Percentiles rank a stretch among this genome's conserved stretches.
Conservation (phyloP, 2,888 invertebrate species). For the Cyaniris semiargus region DNA sequence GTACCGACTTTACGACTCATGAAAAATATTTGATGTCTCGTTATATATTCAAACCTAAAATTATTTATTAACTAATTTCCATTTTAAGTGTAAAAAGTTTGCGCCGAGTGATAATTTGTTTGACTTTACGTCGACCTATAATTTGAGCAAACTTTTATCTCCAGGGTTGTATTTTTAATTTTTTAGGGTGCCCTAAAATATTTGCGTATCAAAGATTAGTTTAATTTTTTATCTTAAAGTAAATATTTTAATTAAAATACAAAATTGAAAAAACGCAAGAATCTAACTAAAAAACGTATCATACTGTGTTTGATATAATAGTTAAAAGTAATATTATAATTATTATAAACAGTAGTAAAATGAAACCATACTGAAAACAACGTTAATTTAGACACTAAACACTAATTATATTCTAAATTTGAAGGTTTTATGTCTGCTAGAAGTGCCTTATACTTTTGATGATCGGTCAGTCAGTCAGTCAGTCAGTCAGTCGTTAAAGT, state of each 20-base stretch:
- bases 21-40: conserved; percentile 19
- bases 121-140: conserved; percentile 24
- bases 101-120: conserved; percentile 20
- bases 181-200: neutral
- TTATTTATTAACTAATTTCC: conserved; percentile 26
- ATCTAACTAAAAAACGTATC: no score
- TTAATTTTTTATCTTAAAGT: no score
- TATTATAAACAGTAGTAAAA: neutral
- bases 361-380: neutral
- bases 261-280: no score
- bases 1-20: conserved; percentile 19
- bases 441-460: no score
- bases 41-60: conserved; percentile 25
- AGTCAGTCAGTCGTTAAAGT: no score
- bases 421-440: no score
- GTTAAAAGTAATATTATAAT: no score
- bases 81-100: conserved; percentile 26
- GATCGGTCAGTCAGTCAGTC: no score
- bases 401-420: no score
- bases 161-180: neutral
- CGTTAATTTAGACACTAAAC: no score
- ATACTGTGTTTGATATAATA: no score
- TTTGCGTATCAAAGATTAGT: neutral
- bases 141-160: neutral
- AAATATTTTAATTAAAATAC: no score